Evolutionary conservation across 2,797 vertebrate genomes (phyloP).

Genomic region (Menidia menidia): DNA sequence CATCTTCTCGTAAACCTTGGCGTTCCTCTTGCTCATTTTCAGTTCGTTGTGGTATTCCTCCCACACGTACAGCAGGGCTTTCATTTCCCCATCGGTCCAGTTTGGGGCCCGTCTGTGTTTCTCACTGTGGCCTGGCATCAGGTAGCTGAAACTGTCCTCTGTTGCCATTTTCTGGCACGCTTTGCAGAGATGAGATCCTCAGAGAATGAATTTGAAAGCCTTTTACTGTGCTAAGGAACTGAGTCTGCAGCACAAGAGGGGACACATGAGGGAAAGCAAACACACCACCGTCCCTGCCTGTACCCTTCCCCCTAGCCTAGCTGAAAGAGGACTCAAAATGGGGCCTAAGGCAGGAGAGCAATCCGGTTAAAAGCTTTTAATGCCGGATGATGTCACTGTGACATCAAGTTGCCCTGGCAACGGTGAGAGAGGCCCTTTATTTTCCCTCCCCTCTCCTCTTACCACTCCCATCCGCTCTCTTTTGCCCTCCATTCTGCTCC

Average conservation of each 20-base stretch:
- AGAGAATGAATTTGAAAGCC: constrained; percentile 72
- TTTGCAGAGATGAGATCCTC: constrained; percentile 56
- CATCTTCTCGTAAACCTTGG: constrained; percentile 99
- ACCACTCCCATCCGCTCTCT: constrained; percentile 67
- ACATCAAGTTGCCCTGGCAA: constrained; percentile 99
- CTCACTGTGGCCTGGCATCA: constrained; percentile 89
- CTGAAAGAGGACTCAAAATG: constrained; percentile 96
- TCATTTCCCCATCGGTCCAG: constrained; percentile 99
- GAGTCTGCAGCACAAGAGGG: constrained; percentile 60
- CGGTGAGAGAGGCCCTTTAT: constrained; percentile 86
- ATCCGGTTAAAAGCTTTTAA: constrained; percentile 99
- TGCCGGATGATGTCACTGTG: constrained; percentile 95
- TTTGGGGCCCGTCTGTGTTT: constrained; percentile 98
- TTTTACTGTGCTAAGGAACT: constrained; percentile 68
- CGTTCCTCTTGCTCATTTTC: constrained; percentile 97
- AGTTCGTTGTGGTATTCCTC: constrained; percentile 96
- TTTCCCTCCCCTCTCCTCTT: constrained; percentile 64
- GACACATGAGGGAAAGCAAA: constrained; percentile 64
- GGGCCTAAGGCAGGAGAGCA: constrained; percentile 98
- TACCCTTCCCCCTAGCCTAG: constrained; percentile 80
- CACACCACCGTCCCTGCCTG: constrained; percentile 59
- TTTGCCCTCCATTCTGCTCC: constrained; percentile 63
- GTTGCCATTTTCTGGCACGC: constrained; percentile 85
- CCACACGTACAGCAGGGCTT: constrained; percentile 96
- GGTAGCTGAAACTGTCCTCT: constrained; percentile 91